Percentiles rank a stretch among this genome's conserved stretches.
These are phyloP conservation scores for Indri indri DNA, from an alignment of 2,113 vertebrate genomes.

Conservation along the genomic window DNA sequence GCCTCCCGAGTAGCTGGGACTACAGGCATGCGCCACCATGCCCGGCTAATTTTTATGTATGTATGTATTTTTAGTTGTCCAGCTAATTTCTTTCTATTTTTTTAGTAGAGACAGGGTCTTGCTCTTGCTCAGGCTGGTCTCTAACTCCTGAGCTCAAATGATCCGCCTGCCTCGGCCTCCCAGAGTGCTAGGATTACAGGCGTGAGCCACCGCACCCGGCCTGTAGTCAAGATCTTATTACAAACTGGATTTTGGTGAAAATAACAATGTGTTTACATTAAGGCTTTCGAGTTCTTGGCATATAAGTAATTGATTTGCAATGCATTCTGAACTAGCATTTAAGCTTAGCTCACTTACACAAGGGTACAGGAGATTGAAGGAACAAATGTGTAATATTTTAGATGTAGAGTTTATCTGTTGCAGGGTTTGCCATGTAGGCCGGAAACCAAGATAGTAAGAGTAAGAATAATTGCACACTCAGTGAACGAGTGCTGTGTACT, in stretches of 20 bases:
- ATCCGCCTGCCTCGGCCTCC: too few species aligned
- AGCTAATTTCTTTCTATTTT: too few species aligned
- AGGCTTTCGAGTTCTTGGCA: not conserved
- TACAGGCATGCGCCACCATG: too few species aligned
- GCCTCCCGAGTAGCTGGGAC: too few species aligned
- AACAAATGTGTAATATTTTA: not conserved
- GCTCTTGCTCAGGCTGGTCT: too few species aligned
- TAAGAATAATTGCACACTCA: not conserved
- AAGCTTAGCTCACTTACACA: not conserved
- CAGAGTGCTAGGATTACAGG: too few species aligned
- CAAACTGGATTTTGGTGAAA: not conserved
- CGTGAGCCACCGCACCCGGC: too few species aligned
- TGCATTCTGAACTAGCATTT: not conserved
- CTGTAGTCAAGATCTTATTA: not conserved
- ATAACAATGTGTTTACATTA: not conserved
- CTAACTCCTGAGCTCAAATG: too few species aligned
- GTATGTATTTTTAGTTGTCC: too few species aligned
- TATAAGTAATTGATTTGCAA: not conserved
- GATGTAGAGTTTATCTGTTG: not conserved
- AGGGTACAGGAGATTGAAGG: not conserved
- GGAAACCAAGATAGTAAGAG: not conserved
- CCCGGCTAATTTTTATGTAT: too few species aligned
- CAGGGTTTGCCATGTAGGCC: not conserved
- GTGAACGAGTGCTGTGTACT: not conserved
- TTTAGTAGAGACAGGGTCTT: too few species aligned